Conservation (phyloP, 2,797 vertebrate genomes). For the Sebastes steindachneri region DNA sequence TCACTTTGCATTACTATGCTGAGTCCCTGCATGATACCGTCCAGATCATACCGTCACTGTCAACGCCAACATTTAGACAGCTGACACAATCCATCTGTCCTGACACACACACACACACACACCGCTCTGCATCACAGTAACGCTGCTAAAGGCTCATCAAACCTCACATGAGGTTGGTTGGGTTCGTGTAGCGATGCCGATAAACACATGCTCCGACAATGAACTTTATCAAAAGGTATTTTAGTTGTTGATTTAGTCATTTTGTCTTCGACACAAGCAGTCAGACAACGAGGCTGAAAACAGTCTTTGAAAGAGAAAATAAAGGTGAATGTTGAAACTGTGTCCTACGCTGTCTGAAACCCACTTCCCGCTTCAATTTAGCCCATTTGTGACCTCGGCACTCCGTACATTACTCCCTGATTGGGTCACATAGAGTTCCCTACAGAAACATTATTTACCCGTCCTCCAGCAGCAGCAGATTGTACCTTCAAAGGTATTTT, state of each 20-base stretch:
- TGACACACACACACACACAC: not conserved
- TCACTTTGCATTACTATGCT: not conserved
- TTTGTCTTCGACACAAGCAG: not conserved
- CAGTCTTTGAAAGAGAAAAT: not conserved
- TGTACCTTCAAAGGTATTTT: not conserved
- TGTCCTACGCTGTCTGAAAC: not conserved
- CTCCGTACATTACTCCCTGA: not conserved
- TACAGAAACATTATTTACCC: not conserved
- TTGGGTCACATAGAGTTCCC: not conserved
- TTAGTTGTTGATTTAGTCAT: not conserved
- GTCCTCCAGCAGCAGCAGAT: not conserved
- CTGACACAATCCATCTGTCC: conserved; percentile 28
- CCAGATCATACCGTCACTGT: conserved; percentile 19
- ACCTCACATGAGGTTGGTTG: not conserved
- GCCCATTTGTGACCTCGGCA: not conserved
- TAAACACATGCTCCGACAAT: not conserved
- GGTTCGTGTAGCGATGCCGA: not conserved
- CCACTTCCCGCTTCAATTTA: not conserved
- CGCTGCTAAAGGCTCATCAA: not conserved
- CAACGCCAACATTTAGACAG: not conserved
- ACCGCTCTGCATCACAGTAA: not conserved
- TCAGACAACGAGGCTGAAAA: not conserved
- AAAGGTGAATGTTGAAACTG: not conserved
- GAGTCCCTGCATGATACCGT: not conserved
- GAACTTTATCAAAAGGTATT: not conserved